Percentiles rank a stretch among this genome's conserved stretches.
Conservation (phyloP, 2,888 invertebrate species). For the Leptarthrus brevirostris region DNA sequence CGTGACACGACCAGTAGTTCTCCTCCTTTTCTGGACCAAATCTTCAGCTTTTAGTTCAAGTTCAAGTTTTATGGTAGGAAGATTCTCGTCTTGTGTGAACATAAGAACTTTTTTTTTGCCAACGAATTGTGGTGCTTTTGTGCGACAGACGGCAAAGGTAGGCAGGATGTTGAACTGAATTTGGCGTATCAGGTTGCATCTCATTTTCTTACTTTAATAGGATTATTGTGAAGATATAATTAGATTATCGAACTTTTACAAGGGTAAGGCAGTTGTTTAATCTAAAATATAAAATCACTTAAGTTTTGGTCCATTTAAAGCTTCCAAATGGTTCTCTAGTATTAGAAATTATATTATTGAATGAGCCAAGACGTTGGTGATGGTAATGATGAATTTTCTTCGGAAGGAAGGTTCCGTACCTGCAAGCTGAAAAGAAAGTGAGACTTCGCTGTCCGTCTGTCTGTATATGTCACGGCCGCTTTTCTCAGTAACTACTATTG, state of each 20-base stretch:
- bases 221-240: constrained; percentile 3
- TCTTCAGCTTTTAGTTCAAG: constrained; percentile 28
- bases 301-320: no score
- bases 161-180: constrained; percentile 2
- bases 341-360: no score
- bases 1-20: constrained; percentile 26
- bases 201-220: constrained; percentile 5
- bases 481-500: no score
- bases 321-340: no score
- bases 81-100: background rate
- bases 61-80: constrained; percentile 32
- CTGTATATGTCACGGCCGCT: no score
- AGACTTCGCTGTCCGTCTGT: no score
- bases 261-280: no score
- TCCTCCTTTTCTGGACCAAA: constrained; percentile 17
- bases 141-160: constrained; percentile 3
- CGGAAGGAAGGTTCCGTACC: no score
- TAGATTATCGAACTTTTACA: background rate
- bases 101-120: background rate
- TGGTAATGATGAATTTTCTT: no score
- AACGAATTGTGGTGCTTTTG: background rate
- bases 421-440: no score
- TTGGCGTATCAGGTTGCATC: constrained; percentile 21
- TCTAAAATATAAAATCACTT: no score
- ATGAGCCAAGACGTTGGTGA: no score